These are phyloP conservation scores for Odontothrips loti DNA, from an alignment of 2,888 invertebrate species.

Conservation along the genomic window DNA sequence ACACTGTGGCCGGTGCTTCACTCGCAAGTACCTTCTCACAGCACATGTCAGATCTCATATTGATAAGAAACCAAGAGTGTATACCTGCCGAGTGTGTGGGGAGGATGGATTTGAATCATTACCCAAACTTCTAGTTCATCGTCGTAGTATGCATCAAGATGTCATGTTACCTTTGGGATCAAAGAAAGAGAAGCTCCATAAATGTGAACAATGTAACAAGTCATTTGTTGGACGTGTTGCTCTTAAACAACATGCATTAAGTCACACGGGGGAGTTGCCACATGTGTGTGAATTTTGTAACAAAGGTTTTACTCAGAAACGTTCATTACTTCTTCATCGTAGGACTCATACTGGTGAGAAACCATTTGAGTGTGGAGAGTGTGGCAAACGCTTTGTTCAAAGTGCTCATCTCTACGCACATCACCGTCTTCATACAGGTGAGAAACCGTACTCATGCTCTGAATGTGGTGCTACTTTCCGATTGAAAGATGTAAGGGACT, in stretches of 20 bases:
- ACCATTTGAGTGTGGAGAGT: slow-evolving; percentile 17
- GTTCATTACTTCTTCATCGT: neutral
- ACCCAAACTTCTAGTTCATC: slow-evolving; percentile 1
- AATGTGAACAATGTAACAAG: slow-evolving; percentile 20
- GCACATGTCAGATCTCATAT: slow-evolving; percentile 12
- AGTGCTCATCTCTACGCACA: slow-evolving; percentile 21
- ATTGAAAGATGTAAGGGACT: slow-evolving; percentile 1
- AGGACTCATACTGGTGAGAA: slow-evolving; percentile 26
- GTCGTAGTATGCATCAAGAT: neutral
- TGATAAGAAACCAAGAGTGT: slow-evolving; percentile 5
- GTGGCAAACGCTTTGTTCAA: slow-evolving; percentile 23
- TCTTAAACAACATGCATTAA: neutral
- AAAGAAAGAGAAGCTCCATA: slow-evolving; percentile 2
- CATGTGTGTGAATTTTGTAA: slow-evolving; percentile 25
- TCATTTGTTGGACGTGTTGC: neutral
- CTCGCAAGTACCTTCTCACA: slow-evolving; percentile 17
- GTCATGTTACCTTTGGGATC: neutral
- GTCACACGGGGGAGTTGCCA: neutral
- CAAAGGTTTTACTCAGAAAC: slow-evolving; percentile 22
- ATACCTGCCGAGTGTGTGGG: slow-evolving; percentile 26
- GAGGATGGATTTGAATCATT: slow-evolving; percentile 18
- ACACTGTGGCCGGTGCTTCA: slow-evolving; percentile 25
- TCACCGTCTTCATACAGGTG: neutral
- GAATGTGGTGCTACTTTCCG: slow-evolving; percentile 14
- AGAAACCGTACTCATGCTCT: neutral